Conservation (phyloP, 2,888 invertebrate species). For the Drosophila vallismaia region DNA sequence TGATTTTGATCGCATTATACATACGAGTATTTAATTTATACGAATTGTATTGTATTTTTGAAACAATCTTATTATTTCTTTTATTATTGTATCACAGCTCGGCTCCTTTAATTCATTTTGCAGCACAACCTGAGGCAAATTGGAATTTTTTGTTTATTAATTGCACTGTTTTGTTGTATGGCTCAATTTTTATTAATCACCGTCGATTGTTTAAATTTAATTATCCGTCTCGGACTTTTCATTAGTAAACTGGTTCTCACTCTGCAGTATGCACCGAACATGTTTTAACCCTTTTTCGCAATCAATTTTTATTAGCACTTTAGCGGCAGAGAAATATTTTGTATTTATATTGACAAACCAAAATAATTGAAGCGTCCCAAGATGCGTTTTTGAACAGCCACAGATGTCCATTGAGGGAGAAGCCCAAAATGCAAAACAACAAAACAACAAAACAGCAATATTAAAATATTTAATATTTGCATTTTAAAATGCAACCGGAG, state of each 20-base stretch:
- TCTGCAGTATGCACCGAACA: constrained; percentile 8
- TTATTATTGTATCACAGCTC: constrained; percentile 17
- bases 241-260: constrained; percentile 37
- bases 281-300: constrained; percentile 26
- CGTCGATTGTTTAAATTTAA: constrained; percentile 45
- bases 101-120: constrained; percentile 40
- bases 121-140: constrained; percentile 25
- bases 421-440: constrained; percentile 17
- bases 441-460: neutral
- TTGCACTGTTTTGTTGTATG: constrained; percentile 46
- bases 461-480: constrained; percentile 27
- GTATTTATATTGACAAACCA: constrained; percentile 20
- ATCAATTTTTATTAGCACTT: constrained; percentile 39
- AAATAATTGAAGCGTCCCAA: constrained; percentile 24
- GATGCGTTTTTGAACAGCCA: constrained; percentile 30
- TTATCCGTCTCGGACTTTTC: constrained; percentile 31
- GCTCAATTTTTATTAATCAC: constrained; percentile 43
- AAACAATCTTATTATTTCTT: constrained; percentile 10
- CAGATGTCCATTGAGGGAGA: constrained; percentile 23
- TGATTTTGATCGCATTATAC: constrained; percentile 55
- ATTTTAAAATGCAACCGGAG: constrained; percentile 32
- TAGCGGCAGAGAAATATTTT: neutral
- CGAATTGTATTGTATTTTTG: neutral
- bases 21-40: constrained; percentile 25
- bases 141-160: constrained; percentile 36